phyloP scores from a whole-genome alignment of 2,888 invertebrate species.

The Romanomermis culicivorax region DNA sequence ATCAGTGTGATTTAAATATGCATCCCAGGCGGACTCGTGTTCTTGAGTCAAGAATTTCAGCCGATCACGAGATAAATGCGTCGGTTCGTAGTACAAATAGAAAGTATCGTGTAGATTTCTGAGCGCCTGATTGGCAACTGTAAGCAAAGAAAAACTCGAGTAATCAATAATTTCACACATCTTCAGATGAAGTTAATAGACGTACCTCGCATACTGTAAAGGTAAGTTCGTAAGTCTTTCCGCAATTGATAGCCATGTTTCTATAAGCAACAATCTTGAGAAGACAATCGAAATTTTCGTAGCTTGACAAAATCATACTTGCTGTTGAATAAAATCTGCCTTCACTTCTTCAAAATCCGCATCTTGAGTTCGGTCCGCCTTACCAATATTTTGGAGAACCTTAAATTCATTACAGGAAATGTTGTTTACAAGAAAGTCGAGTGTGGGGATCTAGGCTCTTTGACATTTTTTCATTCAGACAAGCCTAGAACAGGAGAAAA shows the following conservation, averaged over 20 bases:
- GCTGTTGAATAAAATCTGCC: constrained; percentile 71
- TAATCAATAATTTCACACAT: neutral
- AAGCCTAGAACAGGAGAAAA: no score
- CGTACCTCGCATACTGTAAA: neutral
- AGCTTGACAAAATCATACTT: constrained; percentile 22
- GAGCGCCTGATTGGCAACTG: constrained; percentile 76
- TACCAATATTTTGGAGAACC: constrained; percentile 89
- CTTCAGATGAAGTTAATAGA: no score
- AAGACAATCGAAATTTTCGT: neutral
- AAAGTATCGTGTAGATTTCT: constrained; percentile 79
- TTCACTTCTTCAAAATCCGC: constrained; percentile 91
- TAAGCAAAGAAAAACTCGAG: constrained; percentile 18
- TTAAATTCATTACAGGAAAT: no score
- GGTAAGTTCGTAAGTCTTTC: neutral
- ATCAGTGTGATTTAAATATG: neutral
- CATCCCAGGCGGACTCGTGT: neutral
- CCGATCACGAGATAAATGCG: constrained; percentile 85
- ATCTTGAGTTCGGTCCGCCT: constrained; percentile 86
- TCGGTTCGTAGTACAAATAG: constrained; percentile 77
- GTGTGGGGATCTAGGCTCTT: no score
- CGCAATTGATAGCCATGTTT: neutral
- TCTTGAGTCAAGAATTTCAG: constrained; percentile 48
- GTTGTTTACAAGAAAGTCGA: no score
- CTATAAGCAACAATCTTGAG: neutral
- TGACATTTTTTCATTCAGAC: no score